Evolutionary conservation across 1,140 invertebrate genomes (phyloP), one percentile per base, ranked within the genome.

Genomic region (Trissolcus basalis): DNA sequence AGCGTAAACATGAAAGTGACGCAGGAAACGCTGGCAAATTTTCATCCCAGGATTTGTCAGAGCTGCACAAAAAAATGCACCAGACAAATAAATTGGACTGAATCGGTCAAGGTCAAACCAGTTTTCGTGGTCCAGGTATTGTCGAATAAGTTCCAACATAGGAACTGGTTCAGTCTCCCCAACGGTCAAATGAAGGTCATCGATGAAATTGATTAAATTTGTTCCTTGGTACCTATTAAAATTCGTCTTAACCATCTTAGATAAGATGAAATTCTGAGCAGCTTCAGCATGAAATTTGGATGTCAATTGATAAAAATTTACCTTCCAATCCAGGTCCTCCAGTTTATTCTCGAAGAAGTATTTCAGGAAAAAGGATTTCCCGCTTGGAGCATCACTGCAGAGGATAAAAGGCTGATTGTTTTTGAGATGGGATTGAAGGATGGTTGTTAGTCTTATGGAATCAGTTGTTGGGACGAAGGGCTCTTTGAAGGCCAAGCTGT

Each of bases 401-500:
- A 94, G 80, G 33, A 94, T 84, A 43, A 92, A 87, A 14, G 92
- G 91, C 54, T 90, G 89, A 35, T 79, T 81, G 55, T 88, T 71
- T 47, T 85, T 82, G 4, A 91, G 60, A 58, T 88, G 88, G 15
- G 87, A 85, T 41, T 88, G 75, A 13, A 91, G 68, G 19, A 90
- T 74, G 15, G 81, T 53, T 8, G 82, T 75, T 19, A 83, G 91
- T 81, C 90, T 92, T 11, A 92, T 81, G 7, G 90, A 91, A 51
- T 93, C 92, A 0, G 91, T 79, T 0, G 92, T 94, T 4, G 92
- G 91, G 14, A 94, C 88, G 71, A 92, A 91, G 53, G 90, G 89
- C 80, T 92, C 89, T 41, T 87, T 87, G 45, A 91, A 90, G 35
- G 85, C 81, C 4, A 88, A 84, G 0, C 41, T 11, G 10, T 61